These are phyloP conservation scores for Mustela lutreola DNA, from an alignment of 2,113 vertebrate species.

Conservation along the genomic window DNA sequence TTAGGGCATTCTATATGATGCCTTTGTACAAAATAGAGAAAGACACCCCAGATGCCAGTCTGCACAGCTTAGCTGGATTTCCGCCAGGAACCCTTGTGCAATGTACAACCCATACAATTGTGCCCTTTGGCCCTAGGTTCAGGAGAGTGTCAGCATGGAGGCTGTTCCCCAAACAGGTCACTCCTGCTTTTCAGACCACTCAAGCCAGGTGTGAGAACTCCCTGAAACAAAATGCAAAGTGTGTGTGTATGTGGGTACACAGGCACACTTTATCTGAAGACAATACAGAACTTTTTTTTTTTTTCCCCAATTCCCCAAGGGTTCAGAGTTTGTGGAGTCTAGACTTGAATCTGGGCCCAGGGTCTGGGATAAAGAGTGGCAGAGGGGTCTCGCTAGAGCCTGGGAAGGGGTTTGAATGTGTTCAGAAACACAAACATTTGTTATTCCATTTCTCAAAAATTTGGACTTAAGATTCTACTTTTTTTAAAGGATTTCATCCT, in stretches of 20 bases:
- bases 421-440: background rate
- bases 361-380: background rate
- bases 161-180: background rate
- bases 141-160: background rate
- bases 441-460: background rate
- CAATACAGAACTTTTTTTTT: background rate
- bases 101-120: background rate
- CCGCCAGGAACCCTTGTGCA: background rate
- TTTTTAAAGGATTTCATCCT: background rate
- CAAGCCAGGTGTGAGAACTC: background rate
- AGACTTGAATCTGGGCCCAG: background rate
- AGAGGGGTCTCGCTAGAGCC: background rate
- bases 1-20: background rate
- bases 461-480: background rate
- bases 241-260: background rate
- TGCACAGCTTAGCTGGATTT: background rate
- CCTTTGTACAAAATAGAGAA: background rate
- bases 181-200: background rate
- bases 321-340: background rate
- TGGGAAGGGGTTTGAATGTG: background rate
- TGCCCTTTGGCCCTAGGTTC: background rate
- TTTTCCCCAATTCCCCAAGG: background rate
- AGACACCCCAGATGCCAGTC: background rate
- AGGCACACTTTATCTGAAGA: background rate
- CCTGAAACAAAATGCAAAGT: background rate